A percentile compares a stretch with the other conserved stretches of the same genome.
Evolutionary conservation across 2,113 vertebrate species (phyloP).

Genomic region (Rhagologus leucostigma): DNA sequence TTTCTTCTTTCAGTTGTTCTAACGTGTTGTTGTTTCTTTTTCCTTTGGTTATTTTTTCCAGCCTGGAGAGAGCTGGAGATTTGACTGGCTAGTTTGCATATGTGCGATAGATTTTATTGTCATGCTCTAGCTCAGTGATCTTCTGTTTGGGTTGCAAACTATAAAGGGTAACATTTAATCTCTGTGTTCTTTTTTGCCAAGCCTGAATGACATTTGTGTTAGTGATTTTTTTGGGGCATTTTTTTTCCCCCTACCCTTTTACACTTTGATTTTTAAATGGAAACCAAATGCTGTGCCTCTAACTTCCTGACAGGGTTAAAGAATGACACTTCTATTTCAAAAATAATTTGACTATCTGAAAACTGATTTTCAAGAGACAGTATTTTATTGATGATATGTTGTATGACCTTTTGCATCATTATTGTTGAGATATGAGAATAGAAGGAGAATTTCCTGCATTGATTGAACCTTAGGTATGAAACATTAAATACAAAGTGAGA

Average conservation of each 20-base stretch:
- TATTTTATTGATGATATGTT: slow-evolving; percentile 24
- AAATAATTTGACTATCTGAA: slow-evolving; percentile 41
- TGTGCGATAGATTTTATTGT: neutral
- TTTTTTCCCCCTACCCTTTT: neutral
- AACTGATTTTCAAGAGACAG: slow-evolving; percentile 36
- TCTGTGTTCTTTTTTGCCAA: neutral
- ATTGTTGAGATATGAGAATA: neutral
- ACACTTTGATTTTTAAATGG: slow-evolving; percentile 28
- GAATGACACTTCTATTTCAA: slow-evolving; percentile 8
- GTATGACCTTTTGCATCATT: slow-evolving; percentile 43
- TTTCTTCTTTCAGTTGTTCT: neutral
- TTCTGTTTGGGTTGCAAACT: neutral
- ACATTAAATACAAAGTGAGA: neutral
- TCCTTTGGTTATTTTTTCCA: neutral
- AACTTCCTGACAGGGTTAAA: slow-evolving; percentile 35
- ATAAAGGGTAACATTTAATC: slow-evolving; percentile 28
- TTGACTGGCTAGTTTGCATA: neutral
- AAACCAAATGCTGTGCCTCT: neutral
- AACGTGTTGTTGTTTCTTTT: neutral
- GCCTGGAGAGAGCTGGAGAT: neutral
- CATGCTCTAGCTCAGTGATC: neutral
- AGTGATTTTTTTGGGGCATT: neutral
- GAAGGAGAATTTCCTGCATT: neutral
- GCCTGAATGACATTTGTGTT: slow-evolving; percentile 14
- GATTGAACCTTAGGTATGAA: neutral